Evolutionary conservation across 2,113 vertebrate species (phyloP).

Genomic region (Leiothrix lutea): DNA sequence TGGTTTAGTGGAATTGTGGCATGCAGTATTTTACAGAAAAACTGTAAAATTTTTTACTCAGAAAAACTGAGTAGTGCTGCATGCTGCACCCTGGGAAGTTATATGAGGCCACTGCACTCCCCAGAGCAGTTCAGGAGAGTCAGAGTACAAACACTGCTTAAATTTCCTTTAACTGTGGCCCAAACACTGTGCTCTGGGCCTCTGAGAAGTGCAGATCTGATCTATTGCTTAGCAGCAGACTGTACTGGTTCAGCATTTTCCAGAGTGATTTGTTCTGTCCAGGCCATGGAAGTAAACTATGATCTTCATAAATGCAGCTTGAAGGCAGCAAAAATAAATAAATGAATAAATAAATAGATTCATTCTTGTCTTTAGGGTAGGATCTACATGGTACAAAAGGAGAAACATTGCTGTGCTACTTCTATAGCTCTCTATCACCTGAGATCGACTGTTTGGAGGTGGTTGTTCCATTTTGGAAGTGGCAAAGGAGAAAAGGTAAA

Average conservation of each 20-base stretch:
- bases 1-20: neutral
- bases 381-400: neutral
- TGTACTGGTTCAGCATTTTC: neutral
- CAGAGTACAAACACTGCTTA: neutral
- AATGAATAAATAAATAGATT: neutral
- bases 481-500: neutral
- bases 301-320: neutral
- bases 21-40: neutral
- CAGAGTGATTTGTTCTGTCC: neutral
- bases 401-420: neutral
- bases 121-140: neutral
- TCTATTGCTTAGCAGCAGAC: neutral
- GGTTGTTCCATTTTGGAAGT: neutral
- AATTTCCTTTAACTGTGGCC: neutral
- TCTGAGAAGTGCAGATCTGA: neutral
- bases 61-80: neutral
- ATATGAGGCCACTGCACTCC: neutral
- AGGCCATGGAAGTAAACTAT: neutral
- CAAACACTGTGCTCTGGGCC: neutral
- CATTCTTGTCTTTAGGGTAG: neutral
- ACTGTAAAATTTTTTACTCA: no score
- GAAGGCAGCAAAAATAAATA: neutral
- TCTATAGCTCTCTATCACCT: neutral
- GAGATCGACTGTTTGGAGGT: neutral
- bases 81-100: neutral